Conservation (phyloP, 1,140 invertebrate species). For the Mercenaria mercenaria region DNA sequence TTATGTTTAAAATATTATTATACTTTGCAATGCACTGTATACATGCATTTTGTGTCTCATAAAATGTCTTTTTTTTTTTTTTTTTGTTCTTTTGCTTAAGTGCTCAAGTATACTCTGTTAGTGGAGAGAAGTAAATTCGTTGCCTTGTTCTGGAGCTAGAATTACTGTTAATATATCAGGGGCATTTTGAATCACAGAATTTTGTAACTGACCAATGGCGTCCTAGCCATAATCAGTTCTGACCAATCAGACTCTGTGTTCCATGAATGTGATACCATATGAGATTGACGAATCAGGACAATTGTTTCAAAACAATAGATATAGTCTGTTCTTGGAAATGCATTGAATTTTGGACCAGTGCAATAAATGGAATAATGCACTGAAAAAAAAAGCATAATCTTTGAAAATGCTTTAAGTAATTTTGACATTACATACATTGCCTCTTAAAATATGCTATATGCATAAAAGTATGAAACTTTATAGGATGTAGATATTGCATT, state of each 20-base stretch:
- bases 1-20: not conserved
- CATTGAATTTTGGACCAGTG: not conserved
- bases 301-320: not conserved
- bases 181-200: constrained; percentile 36
- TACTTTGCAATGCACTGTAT: not conserved
- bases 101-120: constrained; percentile 31
- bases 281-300: constrained; percentile 58
- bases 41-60: not conserved
- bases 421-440: too few relatives aligned
- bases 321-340: not conserved
- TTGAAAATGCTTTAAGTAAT: not conserved
- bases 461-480: too few relatives aligned
- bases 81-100: constrained; percentile 3
- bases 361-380: not conserved
- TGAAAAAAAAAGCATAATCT: not conserved
- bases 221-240: not conserved
- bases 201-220: not conserved
- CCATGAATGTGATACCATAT: constrained; percentile 43
- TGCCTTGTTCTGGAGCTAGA: constrained; percentile 21
- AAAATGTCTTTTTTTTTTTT: not conserved
- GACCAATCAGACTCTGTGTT: constrained; percentile 52
- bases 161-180: constrained; percentile 33
- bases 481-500: too few relatives aligned
- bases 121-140: not conserved
- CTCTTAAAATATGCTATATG: too few relatives aligned